phyloP scores from a whole-genome alignment of 2,113 vertebrate species.

The Nannospalax galili region DNA sequence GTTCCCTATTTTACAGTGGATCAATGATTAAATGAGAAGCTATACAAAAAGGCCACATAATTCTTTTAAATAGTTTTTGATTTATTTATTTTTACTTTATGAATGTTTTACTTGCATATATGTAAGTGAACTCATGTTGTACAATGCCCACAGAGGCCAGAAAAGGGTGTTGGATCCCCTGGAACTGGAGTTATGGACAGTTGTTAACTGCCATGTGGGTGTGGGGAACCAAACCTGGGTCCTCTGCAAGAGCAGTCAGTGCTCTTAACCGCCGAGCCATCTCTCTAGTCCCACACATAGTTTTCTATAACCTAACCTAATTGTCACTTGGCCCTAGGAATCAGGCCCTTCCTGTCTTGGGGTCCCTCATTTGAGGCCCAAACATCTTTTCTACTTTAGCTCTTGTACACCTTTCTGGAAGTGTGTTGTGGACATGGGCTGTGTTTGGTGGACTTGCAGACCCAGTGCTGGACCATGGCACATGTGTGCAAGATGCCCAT shows the following conservation, averaged over 20 bases:
- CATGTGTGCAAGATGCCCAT: not conserved
- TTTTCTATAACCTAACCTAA: not conserved
- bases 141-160: too few relatives aligned
- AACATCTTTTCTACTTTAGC: not conserved
- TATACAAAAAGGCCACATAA: not conserved
- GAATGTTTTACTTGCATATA: too few relatives aligned
- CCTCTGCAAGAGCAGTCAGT: too few relatives aligned
- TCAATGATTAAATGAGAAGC: not conserved
- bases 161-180: too few relatives aligned
- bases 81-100: too few relatives aligned
- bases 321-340: not conserved
- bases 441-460: not conserved
- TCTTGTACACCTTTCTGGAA: not conserved
- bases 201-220: too few relatives aligned
- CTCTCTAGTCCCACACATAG: too few relatives aligned
- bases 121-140: too few relatives aligned
- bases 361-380: not conserved
- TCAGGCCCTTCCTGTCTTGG: not conserved
- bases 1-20: not conserved
- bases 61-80: not conserved
- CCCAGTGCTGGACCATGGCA: not conserved
- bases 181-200: too few relatives aligned
- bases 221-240: too few relatives aligned
- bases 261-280: too few relatives aligned
- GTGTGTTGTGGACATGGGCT: not conserved